Evolutionary conservation across 2,113 vertebrate species (phyloP).

Genomic region (Myanophis thanlyinensis): DNA sequence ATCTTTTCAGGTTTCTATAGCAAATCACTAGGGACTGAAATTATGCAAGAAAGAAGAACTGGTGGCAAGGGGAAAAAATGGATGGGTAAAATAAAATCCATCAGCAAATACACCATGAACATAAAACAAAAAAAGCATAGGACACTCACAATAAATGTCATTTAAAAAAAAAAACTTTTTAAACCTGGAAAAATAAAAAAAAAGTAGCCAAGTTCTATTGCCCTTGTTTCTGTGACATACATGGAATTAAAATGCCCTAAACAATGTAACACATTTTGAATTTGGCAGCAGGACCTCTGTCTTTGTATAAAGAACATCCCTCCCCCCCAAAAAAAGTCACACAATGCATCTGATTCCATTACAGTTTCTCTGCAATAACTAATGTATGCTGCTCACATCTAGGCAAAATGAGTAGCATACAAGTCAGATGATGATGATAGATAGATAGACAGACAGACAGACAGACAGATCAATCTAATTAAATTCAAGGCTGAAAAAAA

Average conservation of each 20-base stretch:
- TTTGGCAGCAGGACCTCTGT: not conserved
- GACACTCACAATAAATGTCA: not conserved
- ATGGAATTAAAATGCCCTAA: not conserved
- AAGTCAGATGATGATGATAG: not conserved
- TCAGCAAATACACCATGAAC: not conserved
- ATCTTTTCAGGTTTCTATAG: not conserved
- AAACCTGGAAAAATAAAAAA: not conserved
- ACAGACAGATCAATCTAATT: not conserved
- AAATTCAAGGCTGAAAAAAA: not conserved
- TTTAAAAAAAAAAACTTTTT: not conserved
- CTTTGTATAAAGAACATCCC: not conserved
- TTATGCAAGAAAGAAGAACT: not conserved
- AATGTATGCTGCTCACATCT: not conserved
- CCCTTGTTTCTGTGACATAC: not conserved
- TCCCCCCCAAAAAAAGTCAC: rapidly evolving
- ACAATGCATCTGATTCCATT: not conserved
- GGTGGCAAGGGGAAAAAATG: not conserved
- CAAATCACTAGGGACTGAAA: not conserved
- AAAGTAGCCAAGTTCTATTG: not conserved
- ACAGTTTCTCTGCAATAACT: not conserved
- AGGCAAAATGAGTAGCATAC: not conserved
- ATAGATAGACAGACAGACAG: too few species aligned
- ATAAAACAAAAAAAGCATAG: not conserved
- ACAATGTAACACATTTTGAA: not conserved
- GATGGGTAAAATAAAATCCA: not conserved